Evolutionary conservation across 1,140 invertebrate species (phyloP).

Genomic region (Trichonephila inaurata): DNA sequence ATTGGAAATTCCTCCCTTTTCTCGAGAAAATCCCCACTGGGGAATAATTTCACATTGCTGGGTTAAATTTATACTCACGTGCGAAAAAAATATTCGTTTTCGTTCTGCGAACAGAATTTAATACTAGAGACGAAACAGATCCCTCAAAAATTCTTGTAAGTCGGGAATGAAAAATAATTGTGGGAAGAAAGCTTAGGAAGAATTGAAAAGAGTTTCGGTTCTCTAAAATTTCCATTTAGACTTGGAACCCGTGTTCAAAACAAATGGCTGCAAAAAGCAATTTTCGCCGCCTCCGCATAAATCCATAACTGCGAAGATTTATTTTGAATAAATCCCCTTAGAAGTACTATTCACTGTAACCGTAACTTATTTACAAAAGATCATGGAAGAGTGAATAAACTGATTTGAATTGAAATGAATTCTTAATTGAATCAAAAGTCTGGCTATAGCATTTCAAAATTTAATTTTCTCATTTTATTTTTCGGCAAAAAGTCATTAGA

Average conservation of each 20-base stretch:
- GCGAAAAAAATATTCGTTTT: not conserved
- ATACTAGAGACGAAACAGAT: not conserved
- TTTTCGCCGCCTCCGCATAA: not conserved
- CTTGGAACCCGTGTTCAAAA: not conserved
- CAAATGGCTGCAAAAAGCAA: not conserved
- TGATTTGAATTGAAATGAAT: not conserved
- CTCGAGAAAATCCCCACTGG: not conserved
- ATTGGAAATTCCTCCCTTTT: not conserved
- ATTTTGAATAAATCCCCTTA: not conserved
- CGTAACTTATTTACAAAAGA: not conserved
- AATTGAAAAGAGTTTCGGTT: conserved; percentile 3
- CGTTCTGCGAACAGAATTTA: not conserved
- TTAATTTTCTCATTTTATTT: not conserved
- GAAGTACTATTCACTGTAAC: not conserved
- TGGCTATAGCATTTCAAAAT: not conserved
- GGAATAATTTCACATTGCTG: not conserved
- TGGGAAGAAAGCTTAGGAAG: not conserved
- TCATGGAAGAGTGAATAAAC: not conserved
- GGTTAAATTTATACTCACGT: not conserved
- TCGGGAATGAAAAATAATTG: not conserved
- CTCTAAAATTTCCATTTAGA: not conserved
- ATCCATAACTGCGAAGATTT: not conserved
- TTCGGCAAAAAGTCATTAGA: not conserved
- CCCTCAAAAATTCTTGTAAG: not conserved
- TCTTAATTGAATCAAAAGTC: not conserved